Evolutionary conservation across 64 coral and sea anemone species (phyloP).

Genomic region (Cladopsammia gracilis): DNA sequence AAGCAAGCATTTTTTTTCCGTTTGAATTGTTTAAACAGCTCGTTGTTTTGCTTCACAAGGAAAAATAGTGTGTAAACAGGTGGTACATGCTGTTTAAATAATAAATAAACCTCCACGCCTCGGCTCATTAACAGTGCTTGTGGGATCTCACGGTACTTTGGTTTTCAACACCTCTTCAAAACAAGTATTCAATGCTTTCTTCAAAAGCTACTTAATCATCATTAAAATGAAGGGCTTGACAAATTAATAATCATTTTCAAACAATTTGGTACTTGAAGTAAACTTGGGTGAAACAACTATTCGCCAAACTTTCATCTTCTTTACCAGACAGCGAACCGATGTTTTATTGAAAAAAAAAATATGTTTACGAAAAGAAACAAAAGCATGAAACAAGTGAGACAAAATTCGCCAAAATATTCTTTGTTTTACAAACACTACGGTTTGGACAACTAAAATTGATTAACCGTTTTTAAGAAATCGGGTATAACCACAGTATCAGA

Average conservation of each 20-base stretch:
- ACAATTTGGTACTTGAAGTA: no score
- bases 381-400: no score
- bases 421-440: background rate
- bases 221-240: background rate
- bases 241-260: background rate
- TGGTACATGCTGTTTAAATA: background rate
- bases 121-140: background rate
- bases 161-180: background rate
- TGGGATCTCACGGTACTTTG: background rate
- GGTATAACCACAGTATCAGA: background rate
- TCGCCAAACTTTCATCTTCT: no score
- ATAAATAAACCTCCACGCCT: conserved; percentile 28
- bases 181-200: conserved; percentile 1
- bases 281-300: no score
- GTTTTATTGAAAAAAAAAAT: no score
- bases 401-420: background rate
- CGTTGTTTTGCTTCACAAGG: background rate
- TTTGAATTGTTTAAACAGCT: background rate
- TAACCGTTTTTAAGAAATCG: background rate
- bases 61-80: background rate
- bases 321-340: no score
- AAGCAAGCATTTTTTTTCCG: background rate
- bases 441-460: background rate
- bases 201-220: background rate
- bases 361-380: no score